Evolutionary conservation across 2,797 vertebrate species (phyloP), one percentile per base, ranked within the genome.

Genomic region (Tragopan temminckii): DNA sequence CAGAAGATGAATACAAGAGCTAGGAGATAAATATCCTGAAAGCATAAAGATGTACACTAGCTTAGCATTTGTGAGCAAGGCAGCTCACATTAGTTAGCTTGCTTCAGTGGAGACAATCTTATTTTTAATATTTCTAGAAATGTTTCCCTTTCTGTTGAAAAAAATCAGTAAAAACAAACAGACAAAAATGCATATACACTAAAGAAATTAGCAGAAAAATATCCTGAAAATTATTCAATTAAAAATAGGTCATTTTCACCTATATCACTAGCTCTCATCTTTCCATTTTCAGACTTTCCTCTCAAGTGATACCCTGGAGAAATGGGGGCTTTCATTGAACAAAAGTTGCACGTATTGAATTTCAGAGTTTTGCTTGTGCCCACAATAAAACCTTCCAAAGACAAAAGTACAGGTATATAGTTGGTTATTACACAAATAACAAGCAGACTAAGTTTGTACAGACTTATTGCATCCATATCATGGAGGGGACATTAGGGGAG

Each of bases 241-340:
- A 38, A 27, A 58, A 79, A 75, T 29, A 48, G 25, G 3, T 4
- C 71, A 2, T 24, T 63, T 71, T 50, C 19, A 67, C 27, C 4
- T 55, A 1, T 71, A n/a, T 48, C 27, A 17, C 8, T 40, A 3
- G 21, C 48, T 35, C 29, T 66, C 14, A 33, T 33, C 23, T 85
- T 79, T 50, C 46, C 79, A 4, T 40, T 59, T 68, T 76, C 58
- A 79, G n/a, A 33, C 50, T 38, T 87, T 68, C 53, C 80, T 67
- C 52, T 29, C 35, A 29, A 83, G 40, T n/a, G 57, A 24, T 31
- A 72, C 6, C 6, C 29, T 69, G 80, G 35, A 80, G 45, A 82
- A 89, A 86, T 7, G 13, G 72, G 57, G 63, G 3, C 5, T 71
- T 83, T 59, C 8, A 45, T 45, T 11, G 45, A 88, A 63, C 27